These are phyloP conservation scores for Trypoxylus dichotomus DNA, from an alignment of 1,140 invertebrate species.

Conservation along the genomic window DNA sequence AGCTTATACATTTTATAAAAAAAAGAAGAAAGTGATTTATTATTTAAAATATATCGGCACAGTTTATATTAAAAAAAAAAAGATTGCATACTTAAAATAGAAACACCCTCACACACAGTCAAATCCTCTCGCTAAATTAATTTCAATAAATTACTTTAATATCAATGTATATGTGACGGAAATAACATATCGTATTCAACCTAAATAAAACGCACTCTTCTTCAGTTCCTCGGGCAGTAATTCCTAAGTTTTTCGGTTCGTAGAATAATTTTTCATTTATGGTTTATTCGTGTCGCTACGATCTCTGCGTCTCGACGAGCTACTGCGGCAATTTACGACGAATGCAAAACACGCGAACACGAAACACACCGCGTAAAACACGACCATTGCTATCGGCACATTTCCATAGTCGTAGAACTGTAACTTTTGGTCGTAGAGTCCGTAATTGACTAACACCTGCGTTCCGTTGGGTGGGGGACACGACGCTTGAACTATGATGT, in stretches of 20 bases:
- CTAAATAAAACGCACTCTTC: no score
- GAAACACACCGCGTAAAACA: slow-evolving; percentile 63
- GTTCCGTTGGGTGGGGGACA: slow-evolving; percentile 78
- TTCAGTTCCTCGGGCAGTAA: no score
- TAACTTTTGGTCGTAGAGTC: slow-evolving; percentile 53
- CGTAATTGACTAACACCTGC: slow-evolving; percentile 66
- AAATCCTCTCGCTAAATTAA: no score
- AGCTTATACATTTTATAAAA: background rate
- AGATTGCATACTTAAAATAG: no score
- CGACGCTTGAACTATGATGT: slow-evolving; percentile 78
- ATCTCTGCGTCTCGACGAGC: background rate
- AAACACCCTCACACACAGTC: no score
- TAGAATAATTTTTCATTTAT: background rate
- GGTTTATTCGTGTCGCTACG: background rate
- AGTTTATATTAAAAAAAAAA: background rate
- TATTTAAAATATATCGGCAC: background rate
- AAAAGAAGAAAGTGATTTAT: background rate
- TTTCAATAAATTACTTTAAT: background rate
- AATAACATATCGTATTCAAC: no score
- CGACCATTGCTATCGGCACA: slow-evolving; percentile 59
- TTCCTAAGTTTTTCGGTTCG: no score
- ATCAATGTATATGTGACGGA: no score
- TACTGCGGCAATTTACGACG: slow-evolving; percentile 58
- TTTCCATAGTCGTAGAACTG: slow-evolving; percentile 56
- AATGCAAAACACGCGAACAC: slow-evolving; percentile 61